Evolutionary conservation across 1,140 invertebrate species (phyloP).

Genomic region (Melipona quadrifasciata): DNA sequence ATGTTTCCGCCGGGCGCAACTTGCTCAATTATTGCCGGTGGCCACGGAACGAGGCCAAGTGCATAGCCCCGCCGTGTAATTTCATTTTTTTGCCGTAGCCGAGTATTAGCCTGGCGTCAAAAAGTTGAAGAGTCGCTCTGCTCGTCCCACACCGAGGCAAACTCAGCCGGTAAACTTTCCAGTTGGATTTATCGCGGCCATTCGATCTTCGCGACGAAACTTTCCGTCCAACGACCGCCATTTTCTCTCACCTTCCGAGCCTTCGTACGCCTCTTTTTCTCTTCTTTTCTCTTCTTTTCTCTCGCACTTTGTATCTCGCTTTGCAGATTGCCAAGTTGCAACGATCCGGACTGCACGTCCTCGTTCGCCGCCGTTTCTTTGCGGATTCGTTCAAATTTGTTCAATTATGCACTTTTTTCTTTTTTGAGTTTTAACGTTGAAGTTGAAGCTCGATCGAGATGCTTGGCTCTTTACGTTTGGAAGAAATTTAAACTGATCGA

Average conservation of each 20-base stretch:
- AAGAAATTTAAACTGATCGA: no score
- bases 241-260: no score
- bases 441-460: no score
- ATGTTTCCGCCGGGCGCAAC: background rate
- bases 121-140: background rate
- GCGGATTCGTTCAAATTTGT: no score
- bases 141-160: background rate
- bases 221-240: background rate
- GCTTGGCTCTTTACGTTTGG: no score
- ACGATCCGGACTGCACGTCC: no score
- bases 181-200: background rate
- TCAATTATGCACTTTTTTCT: no score
- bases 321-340: background rate
- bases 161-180: background rate
- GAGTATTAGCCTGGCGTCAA: conserved; percentile 12
- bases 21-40: conserved; percentile 14
- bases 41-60: conserved; percentile 6
- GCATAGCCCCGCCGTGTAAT: conserved; percentile 3
- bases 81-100: conserved; percentile 6
- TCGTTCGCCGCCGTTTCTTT: no score
- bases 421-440: no score
- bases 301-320: background rate
- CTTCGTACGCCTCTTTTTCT: background rate
- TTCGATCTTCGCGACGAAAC: background rate
- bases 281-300: background rate